Base-by-base conservation (phyloP, 2,888 invertebrate species). In the Nomada goodeniana region DNA sequence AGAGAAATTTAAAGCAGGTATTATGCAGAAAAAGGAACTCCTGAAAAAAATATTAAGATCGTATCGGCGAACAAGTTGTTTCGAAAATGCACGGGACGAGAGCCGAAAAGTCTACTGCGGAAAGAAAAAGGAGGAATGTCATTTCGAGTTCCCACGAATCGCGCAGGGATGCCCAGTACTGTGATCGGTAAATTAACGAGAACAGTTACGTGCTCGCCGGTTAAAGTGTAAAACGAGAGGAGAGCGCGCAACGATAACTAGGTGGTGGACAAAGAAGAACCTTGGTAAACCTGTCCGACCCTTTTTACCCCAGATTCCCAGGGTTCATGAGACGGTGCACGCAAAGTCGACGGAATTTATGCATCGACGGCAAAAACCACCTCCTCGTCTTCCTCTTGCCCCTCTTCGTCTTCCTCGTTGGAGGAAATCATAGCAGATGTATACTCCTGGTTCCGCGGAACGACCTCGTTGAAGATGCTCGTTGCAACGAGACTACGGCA, bases 301-400 rank as follows among this genome's bases (percentile, higher is more conserved):
- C 81, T 85, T 87, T 89, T 88, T 87, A 85, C 83, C 83, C 88
- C 86, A 85, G 87, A 88, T 89, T 87, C 87, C 76, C 80, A 75
- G 83, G 84, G 87, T 89, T 89, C 87, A 82, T 79, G 86, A 88
- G 85, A 85, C 88, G 87, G 85, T 82, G 86, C 86, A 76, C 86
- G 87, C 87, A 79, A 85, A 86, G 85, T 86, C 84, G 83, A 69
- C 86, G 80, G 85, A 82, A 87, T 89, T 87, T 85, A 87, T 86
- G 85, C 83, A 79, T 76, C 81, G 71, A 52, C 63, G 68, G 82
- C 83, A 84, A 86, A 86, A 85, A 87, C 80, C 20, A 15, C 57
- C 50, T 70, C 50, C 29, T 50, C 23, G 29, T 26, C 52, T 44
- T 53, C 23, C 23, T 13, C 57, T 65, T 20, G 15, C 42, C 3